Evolutionary conservation across 2,113 vertebrate species (phyloP).

Genomic region (Pluvianellus socialis): DNA sequence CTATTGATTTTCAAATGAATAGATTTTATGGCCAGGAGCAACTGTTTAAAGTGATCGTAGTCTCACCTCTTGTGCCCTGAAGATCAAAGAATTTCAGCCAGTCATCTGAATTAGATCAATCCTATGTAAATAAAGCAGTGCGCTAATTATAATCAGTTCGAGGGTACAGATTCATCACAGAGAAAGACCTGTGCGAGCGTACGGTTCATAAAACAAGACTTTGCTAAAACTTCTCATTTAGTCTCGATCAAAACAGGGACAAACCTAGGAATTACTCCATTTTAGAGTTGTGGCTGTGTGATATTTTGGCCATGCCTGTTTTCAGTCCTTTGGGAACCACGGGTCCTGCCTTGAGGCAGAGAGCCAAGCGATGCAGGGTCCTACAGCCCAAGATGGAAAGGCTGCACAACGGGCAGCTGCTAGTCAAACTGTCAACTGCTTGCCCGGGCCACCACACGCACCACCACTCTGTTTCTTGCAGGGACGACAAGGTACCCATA

Average conservation of each 20-base stretch:
- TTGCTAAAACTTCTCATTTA: background rate
- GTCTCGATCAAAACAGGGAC: background rate
- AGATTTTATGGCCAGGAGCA: conserved; percentile 33
- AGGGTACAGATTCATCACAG: background rate
- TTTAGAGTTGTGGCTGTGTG: background rate
- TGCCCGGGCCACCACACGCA: background rate
- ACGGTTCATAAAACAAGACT: background rate
- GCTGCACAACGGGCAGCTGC: background rate
- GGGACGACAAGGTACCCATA: background rate
- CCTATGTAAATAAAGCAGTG: background rate
- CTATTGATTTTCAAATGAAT: conserved; percentile 46
- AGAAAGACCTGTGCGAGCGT: background rate
- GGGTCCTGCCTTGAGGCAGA: background rate
- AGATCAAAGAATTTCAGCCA: conserved; percentile 31
- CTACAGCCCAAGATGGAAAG: background rate
- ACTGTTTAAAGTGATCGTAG: background rate
- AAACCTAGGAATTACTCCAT: background rate
- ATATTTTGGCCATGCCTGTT: background rate
- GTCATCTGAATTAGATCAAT: conserved; percentile 13
- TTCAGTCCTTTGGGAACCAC: background rate
- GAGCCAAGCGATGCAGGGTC: background rate
- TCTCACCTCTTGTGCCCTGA: background rate
- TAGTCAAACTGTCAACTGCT: background rate
- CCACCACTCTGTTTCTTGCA: rapidly evolving
- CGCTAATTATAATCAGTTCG: background rate